phyloP scores from a whole-genome alignment of 2,113 vertebrate species.

The Aleadryas rufinucha region DNA sequence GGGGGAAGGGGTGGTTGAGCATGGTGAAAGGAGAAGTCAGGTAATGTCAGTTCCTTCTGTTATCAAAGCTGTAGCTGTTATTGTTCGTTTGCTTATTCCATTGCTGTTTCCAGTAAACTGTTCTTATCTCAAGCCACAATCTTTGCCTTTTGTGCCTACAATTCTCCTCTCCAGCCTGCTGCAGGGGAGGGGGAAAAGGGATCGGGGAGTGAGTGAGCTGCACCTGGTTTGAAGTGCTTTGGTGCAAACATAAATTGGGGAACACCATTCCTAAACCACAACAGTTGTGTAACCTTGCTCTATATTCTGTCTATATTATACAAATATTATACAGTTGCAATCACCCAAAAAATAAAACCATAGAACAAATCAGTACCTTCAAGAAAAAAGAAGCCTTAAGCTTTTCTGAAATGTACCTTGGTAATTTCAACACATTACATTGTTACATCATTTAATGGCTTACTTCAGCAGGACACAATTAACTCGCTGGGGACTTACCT shows the following conservation, averaged over 20 bases:
- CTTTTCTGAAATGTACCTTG: not conserved
- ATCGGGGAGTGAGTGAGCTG: fast-evolving
- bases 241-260: fast-evolving
- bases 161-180: not conserved
- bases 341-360: not conserved
- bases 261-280: not conserved
- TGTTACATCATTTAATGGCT: not conserved
- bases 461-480: not conserved
- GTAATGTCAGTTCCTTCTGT: not conserved
- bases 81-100: not conserved
- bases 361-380: not conserved
- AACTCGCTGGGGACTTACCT: not conserved
- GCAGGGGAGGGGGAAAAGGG: not conserved
- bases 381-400: not conserved
- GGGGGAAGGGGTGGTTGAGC: too few relatives aligned
- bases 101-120: not conserved
- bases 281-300: not conserved
- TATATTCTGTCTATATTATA: not conserved
- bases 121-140: not conserved
- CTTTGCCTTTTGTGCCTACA: not conserved
- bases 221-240: not conserved
- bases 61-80: fast-evolving
- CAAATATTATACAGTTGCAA: not conserved
- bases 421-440: not conserved
- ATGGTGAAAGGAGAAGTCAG: not conserved